Evolutionary conservation across 2,113 vertebrate genomes (phyloP).

Genomic region (Laterallus jamaicensis): DNA sequence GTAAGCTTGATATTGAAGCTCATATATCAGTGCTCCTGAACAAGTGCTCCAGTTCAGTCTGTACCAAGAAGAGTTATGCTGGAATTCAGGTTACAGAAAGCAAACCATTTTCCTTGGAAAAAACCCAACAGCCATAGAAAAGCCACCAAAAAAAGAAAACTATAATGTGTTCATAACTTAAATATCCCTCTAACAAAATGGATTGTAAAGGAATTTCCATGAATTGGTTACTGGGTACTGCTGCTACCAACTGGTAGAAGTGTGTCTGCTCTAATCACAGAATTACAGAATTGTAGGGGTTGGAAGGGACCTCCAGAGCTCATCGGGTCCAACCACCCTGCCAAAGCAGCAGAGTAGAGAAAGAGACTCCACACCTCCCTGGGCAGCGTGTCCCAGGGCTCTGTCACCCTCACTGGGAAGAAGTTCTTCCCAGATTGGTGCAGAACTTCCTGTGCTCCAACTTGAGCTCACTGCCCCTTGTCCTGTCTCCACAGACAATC

Average conservation of each 20-base stretch:
- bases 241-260: conserved; percentile 28
- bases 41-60: conserved; percentile 69
- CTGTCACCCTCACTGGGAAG: too few species aligned
- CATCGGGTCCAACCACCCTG: too few species aligned
- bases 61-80: conserved; percentile 78
- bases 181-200: not conserved
- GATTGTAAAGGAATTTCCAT: not conserved
- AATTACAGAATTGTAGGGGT: too few species aligned
- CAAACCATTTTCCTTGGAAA: conserved; percentile 85
- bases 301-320: too few species aligned
- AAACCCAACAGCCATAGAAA: conserved; percentile 70
- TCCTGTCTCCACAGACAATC: too few species aligned
- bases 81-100: conserved; percentile 82
- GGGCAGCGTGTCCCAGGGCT: too few species aligned
- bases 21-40: conserved; percentile 68
- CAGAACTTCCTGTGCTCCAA: too few species aligned
- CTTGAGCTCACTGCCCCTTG: too few species aligned
- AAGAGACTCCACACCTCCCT: too few species aligned
- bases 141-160: not conserved
- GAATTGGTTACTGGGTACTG: not conserved
- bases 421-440: too few species aligned
- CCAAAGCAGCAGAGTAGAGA: too few species aligned
- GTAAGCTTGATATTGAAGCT: conserved; percentile 78
- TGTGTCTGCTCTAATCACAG: conserved; percentile 67
- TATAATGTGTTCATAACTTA: not conserved